phyloP scores from a whole-genome alignment of 2,113 vertebrate species.

The Rhinolophus ferrumequinum region DNA sequence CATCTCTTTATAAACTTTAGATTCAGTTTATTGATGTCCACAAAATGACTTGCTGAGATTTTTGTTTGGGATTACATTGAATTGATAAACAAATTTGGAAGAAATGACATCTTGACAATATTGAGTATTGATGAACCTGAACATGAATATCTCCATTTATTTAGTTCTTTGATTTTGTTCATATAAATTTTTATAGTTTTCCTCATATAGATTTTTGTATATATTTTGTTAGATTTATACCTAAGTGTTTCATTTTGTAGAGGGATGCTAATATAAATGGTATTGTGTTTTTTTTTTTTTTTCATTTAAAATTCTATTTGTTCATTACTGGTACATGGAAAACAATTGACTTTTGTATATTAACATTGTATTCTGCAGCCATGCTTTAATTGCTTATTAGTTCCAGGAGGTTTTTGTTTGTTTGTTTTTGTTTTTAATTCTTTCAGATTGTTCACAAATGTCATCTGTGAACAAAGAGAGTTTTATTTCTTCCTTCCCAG shows the following conservation, averaged over 20 bases:
- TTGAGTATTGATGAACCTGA: neutral
- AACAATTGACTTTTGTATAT: neutral
- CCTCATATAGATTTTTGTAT: neutral
- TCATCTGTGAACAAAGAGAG: neutral
- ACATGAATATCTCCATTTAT: neutral
- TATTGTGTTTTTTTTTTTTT: neutral
- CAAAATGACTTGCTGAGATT: neutral
- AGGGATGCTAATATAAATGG: neutral
- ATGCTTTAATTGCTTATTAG: neutral
- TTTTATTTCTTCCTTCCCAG: neutral
- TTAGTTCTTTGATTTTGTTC: conserved; percentile 4
- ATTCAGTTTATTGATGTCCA: neutral
- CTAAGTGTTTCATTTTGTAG: neutral
- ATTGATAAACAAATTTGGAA: neutral
- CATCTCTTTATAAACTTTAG: neutral
- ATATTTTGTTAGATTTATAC: neutral
- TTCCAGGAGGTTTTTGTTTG: neutral
- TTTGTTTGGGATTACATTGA: neutral
- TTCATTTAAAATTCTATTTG: neutral
- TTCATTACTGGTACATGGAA: neutral
- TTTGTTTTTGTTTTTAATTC: neutral
- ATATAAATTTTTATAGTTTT: neutral
- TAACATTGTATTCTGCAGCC: neutral
- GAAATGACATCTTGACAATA: neutral
- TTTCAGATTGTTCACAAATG: neutral